These are phyloP conservation scores for Hydriomena furcata DNA, from an alignment of 2,888 invertebrate species.

Conservation along the genomic window DNA sequence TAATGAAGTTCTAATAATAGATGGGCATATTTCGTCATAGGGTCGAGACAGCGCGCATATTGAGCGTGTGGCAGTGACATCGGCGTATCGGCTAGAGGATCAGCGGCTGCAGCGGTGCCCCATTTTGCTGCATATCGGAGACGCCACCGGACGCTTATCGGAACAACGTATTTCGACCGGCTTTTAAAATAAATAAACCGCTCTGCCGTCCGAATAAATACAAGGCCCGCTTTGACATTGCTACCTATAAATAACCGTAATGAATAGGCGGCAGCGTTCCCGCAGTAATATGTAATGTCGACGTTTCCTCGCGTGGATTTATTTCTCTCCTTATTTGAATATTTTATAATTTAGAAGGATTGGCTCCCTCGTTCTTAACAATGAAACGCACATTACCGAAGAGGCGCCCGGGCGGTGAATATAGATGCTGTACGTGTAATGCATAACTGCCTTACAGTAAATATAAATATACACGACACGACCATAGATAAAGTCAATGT, in stretches of 20 bases:
- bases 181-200: conserved; percentile 78
- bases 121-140: conserved; percentile 59
- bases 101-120: conserved; percentile 48
- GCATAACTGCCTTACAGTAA: conserved; percentile 23
- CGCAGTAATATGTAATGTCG: conserved; percentile 75
- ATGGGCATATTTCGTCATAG: conserved; percentile 62
- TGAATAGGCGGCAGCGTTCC: conserved; percentile 76
- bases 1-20: conserved; percentile 71
- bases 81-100: conserved; percentile 56
- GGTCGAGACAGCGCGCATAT: conserved; percentile 53
- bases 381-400: conserved; percentile 43
- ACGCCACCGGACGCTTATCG: conserved; percentile 71
- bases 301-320: conserved; percentile 73
- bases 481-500: conserved; percentile 14
- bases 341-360: conserved; percentile 71
- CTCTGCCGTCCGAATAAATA: conserved; percentile 74
- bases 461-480: conserved; percentile 19
- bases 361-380: conserved; percentile 50
- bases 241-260: conserved; percentile 80
- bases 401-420: conserved; percentile 23
- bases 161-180: conserved; percentile 71
- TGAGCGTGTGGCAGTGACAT: conserved; percentile 63
- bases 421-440: conserved; percentile 21
- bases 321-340: conserved; percentile 75
- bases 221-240: conserved; percentile 76